Percentiles rank a stretch among this genome's conserved stretches.
Conservation (phyloP, 2,888 invertebrate species). For the Octonoba sinensis region DNA sequence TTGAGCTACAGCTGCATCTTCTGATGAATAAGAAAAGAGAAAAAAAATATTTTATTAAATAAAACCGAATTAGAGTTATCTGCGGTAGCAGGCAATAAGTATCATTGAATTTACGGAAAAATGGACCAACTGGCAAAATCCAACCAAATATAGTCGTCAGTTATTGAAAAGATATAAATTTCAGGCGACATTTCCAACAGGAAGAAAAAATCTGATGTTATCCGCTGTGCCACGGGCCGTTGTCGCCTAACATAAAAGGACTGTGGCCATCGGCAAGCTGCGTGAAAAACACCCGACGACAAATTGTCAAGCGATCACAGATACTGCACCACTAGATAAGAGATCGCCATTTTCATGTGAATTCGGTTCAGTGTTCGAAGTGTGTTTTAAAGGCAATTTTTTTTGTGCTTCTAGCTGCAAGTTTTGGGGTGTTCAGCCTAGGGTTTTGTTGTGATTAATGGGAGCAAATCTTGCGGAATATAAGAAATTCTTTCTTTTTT, state of each 20-base stretch:
- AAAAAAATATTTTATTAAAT: no score
- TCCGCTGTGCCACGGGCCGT: conserved; percentile 43
- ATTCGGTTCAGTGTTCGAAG: conserved; percentile 4
- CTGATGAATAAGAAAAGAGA: no score
- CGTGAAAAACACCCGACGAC: conserved; percentile 49
- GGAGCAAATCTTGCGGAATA: conserved; percentile 62
- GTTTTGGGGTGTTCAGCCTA: conserved; percentile 34
- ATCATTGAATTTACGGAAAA: no score
- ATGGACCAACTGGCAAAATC: neutral
- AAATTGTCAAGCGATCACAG: conserved; percentile 61
- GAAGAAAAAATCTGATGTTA: conserved; percentile 42
- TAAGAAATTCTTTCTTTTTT: conserved; percentile 29
- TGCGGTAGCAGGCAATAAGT: no score
- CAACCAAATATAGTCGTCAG: neutral
- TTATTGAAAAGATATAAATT: conserved; percentile 54
- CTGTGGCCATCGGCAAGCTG: conserved; percentile 29
- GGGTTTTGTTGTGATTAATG: conserved; percentile 63
- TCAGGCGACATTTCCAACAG: conserved; percentile 13
- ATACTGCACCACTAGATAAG: conserved; percentile 56
- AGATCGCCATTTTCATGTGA: conserved; percentile 38
- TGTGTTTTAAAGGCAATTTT: conserved; percentile 52
- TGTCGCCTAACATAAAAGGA: conserved; percentile 38
- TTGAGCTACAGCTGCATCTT: no score
- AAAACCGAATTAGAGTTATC: no score
- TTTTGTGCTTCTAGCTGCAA: conserved; percentile 47